A percentile compares a stretch with the other conserved stretches of the same genome.
These are phyloP conservation scores for Anolis carolinensis DNA, from an alignment of 2,113 vertebrate species.

Conservation along the genomic window DNA sequence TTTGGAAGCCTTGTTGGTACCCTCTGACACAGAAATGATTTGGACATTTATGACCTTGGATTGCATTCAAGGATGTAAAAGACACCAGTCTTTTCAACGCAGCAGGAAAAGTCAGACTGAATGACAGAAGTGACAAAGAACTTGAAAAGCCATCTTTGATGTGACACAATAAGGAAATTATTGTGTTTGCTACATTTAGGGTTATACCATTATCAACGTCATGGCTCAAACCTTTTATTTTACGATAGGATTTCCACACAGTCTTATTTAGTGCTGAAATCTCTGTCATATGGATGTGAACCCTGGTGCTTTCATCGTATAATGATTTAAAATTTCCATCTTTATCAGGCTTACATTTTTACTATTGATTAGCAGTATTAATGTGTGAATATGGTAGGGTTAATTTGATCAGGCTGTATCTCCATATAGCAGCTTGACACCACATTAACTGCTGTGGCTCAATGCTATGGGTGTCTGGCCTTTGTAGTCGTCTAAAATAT, in stretches of 20 bases:
- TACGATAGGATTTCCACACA: no score
- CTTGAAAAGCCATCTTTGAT: neutral
- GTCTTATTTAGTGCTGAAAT: neutral
- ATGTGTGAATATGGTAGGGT: neutral
- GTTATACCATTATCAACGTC: neutral
- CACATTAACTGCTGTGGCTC: no score
- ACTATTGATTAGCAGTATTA: neutral
- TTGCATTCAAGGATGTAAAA: neutral
- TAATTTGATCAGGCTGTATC: neutral
- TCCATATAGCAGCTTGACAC: no score
- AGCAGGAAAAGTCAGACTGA: neutral
- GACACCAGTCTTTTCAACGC: neutral
- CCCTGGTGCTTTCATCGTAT: neutral
- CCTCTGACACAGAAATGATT: constrained; percentile 15
- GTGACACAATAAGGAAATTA: neutral
- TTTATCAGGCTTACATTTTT: neutral
- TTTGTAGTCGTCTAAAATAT: no score
- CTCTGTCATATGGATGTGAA: neutral
- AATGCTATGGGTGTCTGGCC: no score
- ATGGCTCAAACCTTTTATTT: neutral
- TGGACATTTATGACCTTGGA: constrained; percentile 22
- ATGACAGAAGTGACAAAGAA: neutral
- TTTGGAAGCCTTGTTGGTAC: neutral
- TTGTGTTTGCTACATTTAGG: neutral
- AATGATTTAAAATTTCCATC: neutral